Conservation (phyloP, 2,797 vertebrate genomes). For the Orestias chungarensis region DNA sequence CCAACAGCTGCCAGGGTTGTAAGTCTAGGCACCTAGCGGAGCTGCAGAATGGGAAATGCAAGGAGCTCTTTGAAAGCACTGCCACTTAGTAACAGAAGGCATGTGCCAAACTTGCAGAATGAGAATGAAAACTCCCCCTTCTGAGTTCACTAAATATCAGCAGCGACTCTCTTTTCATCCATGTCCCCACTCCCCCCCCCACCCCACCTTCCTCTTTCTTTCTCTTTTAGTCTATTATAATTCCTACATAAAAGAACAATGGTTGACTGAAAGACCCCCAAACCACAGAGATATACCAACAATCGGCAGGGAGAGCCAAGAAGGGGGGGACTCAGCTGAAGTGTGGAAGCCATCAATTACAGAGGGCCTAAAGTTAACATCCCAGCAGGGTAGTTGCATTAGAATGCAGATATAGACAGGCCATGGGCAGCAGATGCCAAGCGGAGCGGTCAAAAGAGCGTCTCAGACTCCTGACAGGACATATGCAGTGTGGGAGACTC, state of each 20-base stretch:
- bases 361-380: slow-evolving; percentile 81
- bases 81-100: slow-evolving; percentile 91
- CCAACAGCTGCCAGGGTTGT: slow-evolving; percentile 90
- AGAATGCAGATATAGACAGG: slow-evolving; percentile 81
- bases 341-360: slow-evolving; percentile 87
- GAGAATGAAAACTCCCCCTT: slow-evolving; percentile 83
- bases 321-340: slow-evolving; percentile 71
- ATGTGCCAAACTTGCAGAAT: slow-evolving; percentile 86
- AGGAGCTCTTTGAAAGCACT: slow-evolving; percentile 81
- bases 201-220: slow-evolving; percentile 39
- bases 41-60: slow-evolving; percentile 83
- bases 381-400: slow-evolving; percentile 80
- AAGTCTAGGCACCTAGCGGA: slow-evolving; percentile 84
- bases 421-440: slow-evolving; percentile 83
- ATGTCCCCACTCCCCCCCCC: slow-evolving; percentile 34
- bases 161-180: slow-evolving; percentile 71
- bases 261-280: slow-evolving; percentile 73
- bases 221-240: slow-evolving; percentile 78
- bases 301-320: slow-evolving; percentile 73
- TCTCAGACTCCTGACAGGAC: slow-evolving; percentile 63
- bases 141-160: slow-evolving; percentile 80
- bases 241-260: slow-evolving; percentile 82
- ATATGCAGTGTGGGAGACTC: slow-evolving; percentile 76
- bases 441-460: slow-evolving; percentile 79
- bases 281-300: slow-evolving; percentile 82